These are phyloP conservation scores for Neotoxoptera formosana DNA, from an alignment of 1,140 invertebrate genomes.

Conservation along the genomic window DNA sequence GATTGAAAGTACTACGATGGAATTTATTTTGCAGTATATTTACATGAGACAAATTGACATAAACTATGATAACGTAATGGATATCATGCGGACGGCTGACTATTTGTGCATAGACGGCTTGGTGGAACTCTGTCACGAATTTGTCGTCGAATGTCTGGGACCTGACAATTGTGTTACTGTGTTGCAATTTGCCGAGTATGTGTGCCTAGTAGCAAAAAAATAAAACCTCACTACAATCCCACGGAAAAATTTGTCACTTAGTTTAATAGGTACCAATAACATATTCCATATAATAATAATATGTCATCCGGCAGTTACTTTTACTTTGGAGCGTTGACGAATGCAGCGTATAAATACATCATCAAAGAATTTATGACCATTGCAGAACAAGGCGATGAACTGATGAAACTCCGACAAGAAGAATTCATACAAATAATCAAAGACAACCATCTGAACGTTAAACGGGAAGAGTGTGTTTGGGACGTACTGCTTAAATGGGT, in stretches of 20 bases:
- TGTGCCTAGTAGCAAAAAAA: not conserved
- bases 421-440: conserved; percentile 76
- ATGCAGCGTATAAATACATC: conserved; percentile 73
- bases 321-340: conserved; percentile 72
- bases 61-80: conserved; percentile 77
- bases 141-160: conserved; percentile 71
- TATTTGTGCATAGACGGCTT: conserved; percentile 83
- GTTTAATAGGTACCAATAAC: no score
- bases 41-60: conserved; percentile 78
- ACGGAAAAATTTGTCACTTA: no score
- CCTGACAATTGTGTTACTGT: conserved; percentile 83
- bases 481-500: conserved; percentile 73
- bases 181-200: conserved; percentile 74
- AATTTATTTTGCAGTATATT: conserved; percentile 79
- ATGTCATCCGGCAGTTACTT: conserved; percentile 67
- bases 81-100: conserved; percentile 77
- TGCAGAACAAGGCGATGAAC: conserved; percentile 73
- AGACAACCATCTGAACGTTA: conserved; percentile 73
- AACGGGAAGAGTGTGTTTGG: conserved; percentile 74
- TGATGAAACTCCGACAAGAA: conserved; percentile 74
- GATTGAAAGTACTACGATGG: conserved; percentile 77
- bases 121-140: conserved; percentile 79
- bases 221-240: no score
- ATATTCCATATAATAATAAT: no score
- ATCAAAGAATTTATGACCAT: conserved; percentile 75